Evolutionary conservation across 2,113 vertebrate species (phyloP), one percentile per base, ranked within the genome.

Genomic region (Pomatostomus ruficeps): DNA sequence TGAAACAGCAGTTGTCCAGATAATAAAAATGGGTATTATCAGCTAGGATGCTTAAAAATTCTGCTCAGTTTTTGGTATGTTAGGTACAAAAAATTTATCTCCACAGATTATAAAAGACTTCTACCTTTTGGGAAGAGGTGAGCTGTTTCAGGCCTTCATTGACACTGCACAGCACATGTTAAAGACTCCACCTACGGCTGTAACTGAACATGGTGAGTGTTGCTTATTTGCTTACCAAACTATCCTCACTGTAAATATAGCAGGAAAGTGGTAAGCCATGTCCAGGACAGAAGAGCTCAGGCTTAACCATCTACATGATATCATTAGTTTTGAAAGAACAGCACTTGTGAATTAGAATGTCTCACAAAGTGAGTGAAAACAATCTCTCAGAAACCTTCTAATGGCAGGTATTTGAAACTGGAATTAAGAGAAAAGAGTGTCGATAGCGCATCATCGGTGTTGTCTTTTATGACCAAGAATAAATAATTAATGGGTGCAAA

Each of bases 51-150:
- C 55, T 85, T 85, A 85, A n/a, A 40, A 35, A 66, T 88, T 79
- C 70, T 79, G 52, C 51, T 91, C 20, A 17, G 21, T 43, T 92
- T 70, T 91, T 86, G 1, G 28, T 77, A 48, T 14, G 46, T 68
- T 43, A 86, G 7, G 16, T 62, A 51, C 5, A 61, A 57, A 74
- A 77, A 61, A 23, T 3, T 35, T 76, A 87, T 72, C 78, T 84
- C 88, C 62, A 94, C 96, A 99, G 99, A 99, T 99, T 88, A 99
- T 99, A 96, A 99, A 99, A 97, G 99, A 99, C 92, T 99, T 99
- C 85, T 99, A 99, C 90, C 95, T 99, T 93, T 88, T 99, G 98
- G 99, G 99, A 70, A 98, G 99, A 89, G 99, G 99, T 26, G 99
- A 99, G 94, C 98, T 99, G 63, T 99, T 99, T 95, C 99, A 99